These are phyloP conservation scores for Pangasius larnaudii DNA, from an alignment of 2,797 vertebrate genomes.

Conservation along the genomic window DNA sequence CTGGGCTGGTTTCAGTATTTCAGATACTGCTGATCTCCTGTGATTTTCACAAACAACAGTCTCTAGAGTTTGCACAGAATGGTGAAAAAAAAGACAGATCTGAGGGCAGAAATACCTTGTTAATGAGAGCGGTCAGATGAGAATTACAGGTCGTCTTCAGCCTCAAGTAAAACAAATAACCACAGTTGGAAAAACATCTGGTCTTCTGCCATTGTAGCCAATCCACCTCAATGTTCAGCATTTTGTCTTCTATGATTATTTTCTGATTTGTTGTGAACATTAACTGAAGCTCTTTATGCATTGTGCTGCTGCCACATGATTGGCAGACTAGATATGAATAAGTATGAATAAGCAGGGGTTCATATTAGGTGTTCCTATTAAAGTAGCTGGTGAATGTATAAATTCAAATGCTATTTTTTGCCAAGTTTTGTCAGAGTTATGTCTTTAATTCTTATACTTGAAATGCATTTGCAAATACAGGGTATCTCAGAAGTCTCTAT, in stretches of 20 bases:
- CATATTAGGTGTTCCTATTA: neutral
- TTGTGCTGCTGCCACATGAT: neutral
- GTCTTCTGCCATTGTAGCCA: neutral
- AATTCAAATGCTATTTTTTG: too few species aligned
- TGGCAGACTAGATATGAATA: neutral
- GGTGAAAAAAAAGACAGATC: neutral
- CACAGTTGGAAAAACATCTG: neutral
- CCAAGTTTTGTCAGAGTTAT: neutral
- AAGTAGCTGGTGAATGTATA: neutral
- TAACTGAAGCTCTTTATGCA: neutral
- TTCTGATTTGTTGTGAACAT: neutral
- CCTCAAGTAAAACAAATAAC: neutral
- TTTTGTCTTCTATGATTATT: neutral
- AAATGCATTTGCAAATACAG: neutral
- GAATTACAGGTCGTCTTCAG: neutral
- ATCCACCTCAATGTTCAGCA: neutral
- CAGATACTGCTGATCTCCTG: neutral
- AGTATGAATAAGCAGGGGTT: neutral
- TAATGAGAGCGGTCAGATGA: neutral
- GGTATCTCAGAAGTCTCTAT: too few species aligned
- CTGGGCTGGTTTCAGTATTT: neutral
- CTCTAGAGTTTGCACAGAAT: neutral
- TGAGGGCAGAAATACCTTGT: neutral
- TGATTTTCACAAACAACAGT: neutral
- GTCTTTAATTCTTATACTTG: neutral